Base-by-base conservation (phyloP, 2,113 vertebrate species). In the Parus major region DNA sequence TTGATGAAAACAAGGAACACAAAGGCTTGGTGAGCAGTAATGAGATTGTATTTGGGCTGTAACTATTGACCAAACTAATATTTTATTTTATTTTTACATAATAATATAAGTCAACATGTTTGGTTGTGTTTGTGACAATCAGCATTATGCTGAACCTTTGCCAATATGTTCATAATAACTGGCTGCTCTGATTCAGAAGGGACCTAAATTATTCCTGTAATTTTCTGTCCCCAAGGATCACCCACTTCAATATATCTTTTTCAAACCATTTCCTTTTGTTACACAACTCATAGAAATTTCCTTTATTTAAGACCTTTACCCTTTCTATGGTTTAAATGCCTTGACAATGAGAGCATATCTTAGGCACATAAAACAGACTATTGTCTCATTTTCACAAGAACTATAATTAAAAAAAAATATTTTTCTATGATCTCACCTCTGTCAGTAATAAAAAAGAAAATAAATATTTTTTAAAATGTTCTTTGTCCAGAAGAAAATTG, bases 381-480 rank as follows among this genome's bases (percentile, higher is more conserved):
- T 46, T 76, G 4, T 31, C 10, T 68, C 31, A 49, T 68, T 77
- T 85, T 53, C 20, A 15, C 6, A 53, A 41, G 41, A 83, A 60
- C 56, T 8, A 3, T 19, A 70, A 53, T 63, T 71, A 33, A 39
- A 39, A 39, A 39, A 39, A 66, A 52, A 75, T 27, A 29, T 1
- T 77, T 0, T 35, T 47, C 27, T 63, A 22, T 29, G 14, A 5
- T 63, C 21, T 25, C 15, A 25, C 12, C 10, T 87, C 8, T 57
- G 6, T 69, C 11, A 86, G 39, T 52, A 82, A 42, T 15, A 21
- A 1, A 19, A 72, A 60, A 27, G n/a, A 46, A 53, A 41, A 33
- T 25, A 8, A 13, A 12, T 3, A 5, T 0, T 3, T 47, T 44
- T n/a, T 49, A 11, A 3, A 55, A 47, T 25, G 22, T 33, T 64